Evolutionary conservation across 2,113 vertebrate species (phyloP), one percentile per base, ranked within the genome.

Genomic region (Nycticryphes semicollaris): DNA sequence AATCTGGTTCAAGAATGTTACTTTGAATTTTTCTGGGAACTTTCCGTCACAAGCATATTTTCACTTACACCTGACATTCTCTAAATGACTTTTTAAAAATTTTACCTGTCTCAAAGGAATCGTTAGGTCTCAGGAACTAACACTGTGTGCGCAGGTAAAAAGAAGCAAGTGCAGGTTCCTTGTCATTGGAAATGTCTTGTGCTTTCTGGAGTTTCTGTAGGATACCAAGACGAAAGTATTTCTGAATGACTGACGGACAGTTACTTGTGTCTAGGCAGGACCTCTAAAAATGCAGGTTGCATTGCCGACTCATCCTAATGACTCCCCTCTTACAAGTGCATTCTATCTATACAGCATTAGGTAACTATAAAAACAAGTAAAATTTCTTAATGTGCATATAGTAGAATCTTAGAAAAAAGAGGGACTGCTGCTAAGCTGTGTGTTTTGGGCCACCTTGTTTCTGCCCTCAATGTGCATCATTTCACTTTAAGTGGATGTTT

Each of bases 301-400:
- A 3, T 53, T 84, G 64, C 30, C 60, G 23, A 30, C 57, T 41
- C 15, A 14, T 60, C 33, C 35, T 81, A 22, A 13, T 21, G 73
- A 37, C 30, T 70, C 30, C 30, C 8, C 13, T 66, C 76, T 50
- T 47, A n/a, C 14, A 35, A n/a, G 14, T 9, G 6, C 62, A 23
- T n/a, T 79, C 37, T 48, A 13, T 24, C 50, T 68, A 8, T 30
- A 37, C 57, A 47, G 8, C 14, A n/a, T 51, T 27, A 35, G 30
- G 10, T 39, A 74, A 33, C 41, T 69, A 10, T 31, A 41, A 35
- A 74, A 89, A 68, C 15, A 83, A 79, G n/a, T 43, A 5, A 1
- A 24, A 25, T n/a, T 63, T 45, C 51, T 56, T 59, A 16, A 41
- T 41, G 13, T 56, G 2, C 0, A 0, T 18, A 5, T 7, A 22